Conservation (phyloP, 2,888 invertebrate genomes). For the Tiliacea citrago region DNA sequence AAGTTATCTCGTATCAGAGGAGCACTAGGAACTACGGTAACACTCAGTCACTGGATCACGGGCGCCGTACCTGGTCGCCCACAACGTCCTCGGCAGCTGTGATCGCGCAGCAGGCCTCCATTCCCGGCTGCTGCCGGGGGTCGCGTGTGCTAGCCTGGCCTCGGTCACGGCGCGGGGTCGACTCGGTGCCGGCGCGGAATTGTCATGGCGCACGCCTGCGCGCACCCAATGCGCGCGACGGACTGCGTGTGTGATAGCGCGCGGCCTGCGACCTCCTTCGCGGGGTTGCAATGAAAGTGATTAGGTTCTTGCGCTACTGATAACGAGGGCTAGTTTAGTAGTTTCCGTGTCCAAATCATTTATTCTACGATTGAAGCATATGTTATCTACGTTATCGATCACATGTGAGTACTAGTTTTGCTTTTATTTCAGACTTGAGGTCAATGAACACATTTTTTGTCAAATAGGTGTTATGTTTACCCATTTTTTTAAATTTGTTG, state of each 20-base stretch:
- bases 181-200: conserved; percentile 67
- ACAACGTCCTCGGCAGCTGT: conserved; percentile 87
- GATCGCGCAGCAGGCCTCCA: conserved; percentile 89
- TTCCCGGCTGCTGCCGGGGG: conserved; percentile 85
- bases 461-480: not conserved
- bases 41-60: conserved; percentile 58
- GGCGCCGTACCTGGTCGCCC: conserved; percentile 87
- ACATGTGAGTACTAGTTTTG: conserved; percentile 10
- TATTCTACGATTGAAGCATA: conserved; percentile 59
- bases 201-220: conserved; percentile 78
- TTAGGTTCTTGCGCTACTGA: conserved; percentile 87
- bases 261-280: conserved; percentile 81
- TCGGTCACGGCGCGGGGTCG: conserved; percentile 71
- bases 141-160: conserved; percentile 64
- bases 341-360: conserved; percentile 71
- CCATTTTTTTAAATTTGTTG: not conserved
- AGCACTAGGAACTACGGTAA: conserved; percentile 60
- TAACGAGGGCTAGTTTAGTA: conserved; percentile 82
- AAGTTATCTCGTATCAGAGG: conserved; percentile 61
- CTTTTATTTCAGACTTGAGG: conserved; percentile 21
- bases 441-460: conserved; percentile 36
- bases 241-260: conserved; percentile 82
- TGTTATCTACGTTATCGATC: conserved; percentile 27
- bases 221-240: conserved; percentile 78
- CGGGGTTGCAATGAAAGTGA: conserved; percentile 89